Evolutionary conservation across 2,113 vertebrate species (phyloP).

Genomic region (Corydoras sp.): DNA sequence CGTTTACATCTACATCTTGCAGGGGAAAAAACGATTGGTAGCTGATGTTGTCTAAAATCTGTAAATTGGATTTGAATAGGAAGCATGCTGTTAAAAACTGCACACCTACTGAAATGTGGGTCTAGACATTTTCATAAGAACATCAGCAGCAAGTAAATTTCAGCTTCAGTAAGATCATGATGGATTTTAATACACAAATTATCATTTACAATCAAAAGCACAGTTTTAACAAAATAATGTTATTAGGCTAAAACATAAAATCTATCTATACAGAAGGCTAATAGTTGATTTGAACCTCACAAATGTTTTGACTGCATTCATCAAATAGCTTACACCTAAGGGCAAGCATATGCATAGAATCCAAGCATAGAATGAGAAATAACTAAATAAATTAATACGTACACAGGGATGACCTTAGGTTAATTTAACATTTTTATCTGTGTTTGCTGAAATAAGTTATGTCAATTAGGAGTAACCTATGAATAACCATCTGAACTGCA

Average conservation of each 20-base stretch:
- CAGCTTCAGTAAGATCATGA: neutral
- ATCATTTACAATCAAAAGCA: no score
- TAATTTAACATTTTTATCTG: slow-evolving; percentile 26
- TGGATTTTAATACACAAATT: neutral
- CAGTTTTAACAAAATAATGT: no score
- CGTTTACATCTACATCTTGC: no score
- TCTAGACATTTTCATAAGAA: no score
- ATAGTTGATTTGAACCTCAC: slow-evolving; percentile 13
- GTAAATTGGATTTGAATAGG: neutral
- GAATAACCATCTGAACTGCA: no score
- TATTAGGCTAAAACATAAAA: no score
- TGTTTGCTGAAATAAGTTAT: neutral
- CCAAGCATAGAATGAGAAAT: slow-evolving; percentile 26
- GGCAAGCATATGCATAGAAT: slow-evolving; percentile 20
- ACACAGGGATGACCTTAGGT: slow-evolving; percentile 22
- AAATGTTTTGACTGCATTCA: slow-evolving; percentile 37
- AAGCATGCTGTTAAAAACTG: neutral
- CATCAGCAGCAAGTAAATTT: no score
- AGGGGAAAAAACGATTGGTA: no score
- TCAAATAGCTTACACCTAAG: slow-evolving; percentile 22
- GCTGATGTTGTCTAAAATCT: no score
- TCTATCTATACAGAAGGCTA: neutral
- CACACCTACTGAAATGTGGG: neutral
- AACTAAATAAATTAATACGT: slow-evolving; percentile 35
- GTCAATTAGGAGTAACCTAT: no score